Base-by-base conservation (phyloP, 2,888 invertebrate species). In the Xylota segnis region DNA sequence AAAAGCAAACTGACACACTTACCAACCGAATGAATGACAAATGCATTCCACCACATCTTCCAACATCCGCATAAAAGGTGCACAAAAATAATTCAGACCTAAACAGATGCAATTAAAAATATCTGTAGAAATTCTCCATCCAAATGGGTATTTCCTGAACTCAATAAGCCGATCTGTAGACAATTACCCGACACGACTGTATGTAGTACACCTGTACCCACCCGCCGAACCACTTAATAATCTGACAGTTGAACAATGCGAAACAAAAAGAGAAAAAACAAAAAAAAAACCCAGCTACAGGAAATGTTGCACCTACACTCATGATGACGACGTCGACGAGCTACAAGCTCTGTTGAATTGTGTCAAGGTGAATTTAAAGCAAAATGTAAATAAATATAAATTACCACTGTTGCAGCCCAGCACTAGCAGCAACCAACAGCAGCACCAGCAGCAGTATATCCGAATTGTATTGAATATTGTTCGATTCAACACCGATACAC, bases 321-420 rank as follows among this genome's bases (percentile, higher is more conserved):
- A 86, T 86, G 82, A 76, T 66, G 65, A 47, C 45, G 79, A 37
- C 23, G 34, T 43, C 72, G 50, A 52, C 82, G 14, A 59, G 70
- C 76, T 71, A 52, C 84, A 66, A 68, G 66, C 76, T 68, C 59
- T 74, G 59, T 77, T 83, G 50, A 86, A 86, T 77, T 86, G 86
- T 86, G 86, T 86, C 86, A 86, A 86, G 86, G 86, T 86, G 86
- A 86, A 86, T 86, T 82, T 82, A 82, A 82, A 76, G 82, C 82
- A 72, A 86, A 86, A 82, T 86, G 81, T 86, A 86, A 86, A 86
- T 86, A 86, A 86, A 86, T 82, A 86, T 86, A 86, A 86, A 86
- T 86, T 86, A 86, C 86, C 82, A 86, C 76, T 76, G 82, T 86
- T 77, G 74, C 83, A 74, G 68, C 63, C 23, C 1, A 77, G 70